Evolutionary conservation across 1,140 invertebrate genomes (phyloP).

Genomic region (Calosoma granatense): DNA sequence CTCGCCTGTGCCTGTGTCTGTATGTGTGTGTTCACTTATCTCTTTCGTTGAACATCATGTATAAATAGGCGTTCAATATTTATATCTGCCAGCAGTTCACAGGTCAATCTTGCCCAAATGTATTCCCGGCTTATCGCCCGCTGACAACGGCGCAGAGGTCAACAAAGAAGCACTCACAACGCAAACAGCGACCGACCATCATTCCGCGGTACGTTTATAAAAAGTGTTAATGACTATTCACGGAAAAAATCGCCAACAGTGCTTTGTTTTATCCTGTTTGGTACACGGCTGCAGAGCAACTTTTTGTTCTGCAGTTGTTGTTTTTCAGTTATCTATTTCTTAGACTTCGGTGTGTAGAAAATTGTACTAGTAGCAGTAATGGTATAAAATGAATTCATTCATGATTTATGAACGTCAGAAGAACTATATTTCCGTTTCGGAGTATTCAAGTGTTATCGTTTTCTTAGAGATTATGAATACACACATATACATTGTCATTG

Average conservation of each 20-base stretch:
- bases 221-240: neutral
- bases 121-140: neutral
- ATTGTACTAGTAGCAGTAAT: too few relatives aligned
- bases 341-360: too few relatives aligned
- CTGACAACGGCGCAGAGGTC: neutral
- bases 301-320: neutral
- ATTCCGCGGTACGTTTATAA: neutral
- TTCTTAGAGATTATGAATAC: too few relatives aligned
- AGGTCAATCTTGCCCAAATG: slow-evolving; percentile 1
- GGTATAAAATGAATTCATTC: too few relatives aligned
- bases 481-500: too few relatives aligned
- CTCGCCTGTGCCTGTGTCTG: neutral
- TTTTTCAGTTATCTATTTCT: too few relatives aligned
- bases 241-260: neutral
- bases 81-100: slow-evolving; percentile 2
- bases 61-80: slow-evolving; percentile 5
- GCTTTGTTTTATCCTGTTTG: neutral
- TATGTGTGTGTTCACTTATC: neutral
- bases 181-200: too few relatives aligned
- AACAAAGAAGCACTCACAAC: neutral
- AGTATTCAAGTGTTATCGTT: too few relatives aligned
- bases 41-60: neutral
- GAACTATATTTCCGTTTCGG: too few relatives aligned
- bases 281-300: too few relatives aligned
- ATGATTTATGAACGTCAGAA: too few relatives aligned